Conservation (phyloP, 2,113 vertebrate species). For the Crypturellus undulatus region DNA sequence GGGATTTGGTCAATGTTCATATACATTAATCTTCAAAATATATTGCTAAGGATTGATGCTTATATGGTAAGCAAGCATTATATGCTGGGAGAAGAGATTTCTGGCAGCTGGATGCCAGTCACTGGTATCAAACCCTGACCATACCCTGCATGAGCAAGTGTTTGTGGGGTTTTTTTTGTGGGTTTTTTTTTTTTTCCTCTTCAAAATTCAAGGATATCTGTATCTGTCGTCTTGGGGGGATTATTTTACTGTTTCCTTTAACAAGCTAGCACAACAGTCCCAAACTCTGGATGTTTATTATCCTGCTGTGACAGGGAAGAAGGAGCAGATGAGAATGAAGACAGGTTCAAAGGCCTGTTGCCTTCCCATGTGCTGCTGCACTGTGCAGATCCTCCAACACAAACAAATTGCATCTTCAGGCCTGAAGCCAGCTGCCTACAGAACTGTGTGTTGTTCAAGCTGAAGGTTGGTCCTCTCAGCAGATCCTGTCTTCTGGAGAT, state of each 20-base stretch:
- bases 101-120: neutral
- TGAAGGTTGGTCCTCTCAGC: neutral
- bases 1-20: constrained; percentile 21
- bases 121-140: neutral
- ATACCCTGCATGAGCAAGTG: neutral
- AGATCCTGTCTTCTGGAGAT: neutral
- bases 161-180: no score
- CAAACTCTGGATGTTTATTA: neutral
- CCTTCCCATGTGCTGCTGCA: neutral
- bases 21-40: neutral
- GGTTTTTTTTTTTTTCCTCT: no score
- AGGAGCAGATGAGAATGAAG: neutral
- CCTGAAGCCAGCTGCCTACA: rapidly evolving
- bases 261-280: no score
- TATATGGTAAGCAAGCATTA: neutral
- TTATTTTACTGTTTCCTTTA: no score
- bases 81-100: neutral
- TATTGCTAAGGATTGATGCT: neutral
- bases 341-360: neutral
- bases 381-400: rapidly evolving
- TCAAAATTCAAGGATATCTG: neutral
- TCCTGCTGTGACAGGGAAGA: neutral
- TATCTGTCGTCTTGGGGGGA: neutral
- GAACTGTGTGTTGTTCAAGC: rapidly evolving
- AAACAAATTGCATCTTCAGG: rapidly evolving